Base-by-base conservation (phyloP, 2,797 vertebrate species). In the Spondyliosoma cantharus region DNA sequence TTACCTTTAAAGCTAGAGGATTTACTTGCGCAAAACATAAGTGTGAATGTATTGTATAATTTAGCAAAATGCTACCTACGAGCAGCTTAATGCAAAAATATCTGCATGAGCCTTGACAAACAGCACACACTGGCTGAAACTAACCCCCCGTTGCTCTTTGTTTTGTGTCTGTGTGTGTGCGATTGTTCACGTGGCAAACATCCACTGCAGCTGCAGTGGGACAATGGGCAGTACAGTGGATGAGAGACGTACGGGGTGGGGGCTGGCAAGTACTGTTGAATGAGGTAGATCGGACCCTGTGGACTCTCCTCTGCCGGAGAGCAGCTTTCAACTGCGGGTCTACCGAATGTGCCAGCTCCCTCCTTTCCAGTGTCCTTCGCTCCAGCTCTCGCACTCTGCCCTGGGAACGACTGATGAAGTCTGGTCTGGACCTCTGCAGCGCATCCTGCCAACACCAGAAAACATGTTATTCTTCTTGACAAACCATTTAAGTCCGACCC, bases 371-470 rank as follows among this genome's bases (percentile, higher is more conserved):
- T 0, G 89, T 90, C 91, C 82, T 95, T 1, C 65, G 89, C 62
- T 95, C 91, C 22, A 98, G 87, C 54, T 92, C 92, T 53, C 22
- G 89, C 77, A 96, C 79, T 65, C 97, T 93, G 58, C 93, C 91
- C 93, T 90, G 95, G 0, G 97, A 98, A 24, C 94, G 96, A 19
- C 84, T 94, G 78, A 98, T 96, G 94, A 98, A 97, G 87, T 93
- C 91, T 3, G 97, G 97, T 22, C 93, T 95, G 59, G 88, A 93
- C 20, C 76, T 87, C 86, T 95, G 92, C 76, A 98, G 92, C 0
- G 96, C 96, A 37, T 97, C 96, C 97, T 98, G 78, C 46, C 60
- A 80, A 82, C 62, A 84, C 1, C 78, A 76, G 43, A 78, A 77
- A 70, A 80, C 64, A 80, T 27, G 71, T 76, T 42, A 42, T 25